These are phyloP conservation scores for Micronisus gabar DNA, from an alignment of 2,113 vertebrate genomes.

Conservation along the genomic window DNA sequence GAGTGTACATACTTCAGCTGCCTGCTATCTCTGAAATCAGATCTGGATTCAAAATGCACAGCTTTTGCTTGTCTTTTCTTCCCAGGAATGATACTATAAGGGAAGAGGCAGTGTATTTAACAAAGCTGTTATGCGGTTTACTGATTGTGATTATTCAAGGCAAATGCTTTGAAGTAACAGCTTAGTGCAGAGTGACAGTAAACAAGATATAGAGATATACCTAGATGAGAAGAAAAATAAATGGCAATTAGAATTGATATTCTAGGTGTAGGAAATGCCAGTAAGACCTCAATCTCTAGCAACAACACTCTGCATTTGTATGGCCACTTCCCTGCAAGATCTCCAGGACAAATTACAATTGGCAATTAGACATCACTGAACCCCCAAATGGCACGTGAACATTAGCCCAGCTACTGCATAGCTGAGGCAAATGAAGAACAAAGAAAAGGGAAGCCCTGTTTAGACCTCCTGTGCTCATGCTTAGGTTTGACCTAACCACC, in stretches of 20 bases:
- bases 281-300: background rate
- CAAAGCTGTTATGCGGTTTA: conserved; percentile 56
- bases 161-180: conserved; percentile 64
- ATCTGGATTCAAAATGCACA: background rate
- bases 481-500: background rate
- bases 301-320: background rate
- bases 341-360: background rate
- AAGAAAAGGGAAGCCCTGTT: background rate
- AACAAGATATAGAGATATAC: conserved; percentile 65
- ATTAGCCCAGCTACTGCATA: background rate
- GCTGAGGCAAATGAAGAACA: background rate
- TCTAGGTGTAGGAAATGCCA: background rate
- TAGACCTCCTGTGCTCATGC: background rate
- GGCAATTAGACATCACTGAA: background rate
- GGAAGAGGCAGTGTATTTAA: conserved; percentile 31
- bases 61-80: conserved; percentile 40
- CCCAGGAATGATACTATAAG: conserved; percentile 27
- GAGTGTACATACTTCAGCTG: background rate
- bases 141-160: conserved; percentile 59
- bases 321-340: background rate
- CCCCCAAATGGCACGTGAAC: background rate
- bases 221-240: conserved; percentile 62
- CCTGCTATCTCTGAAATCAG: conserved; percentile 51
- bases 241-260: conserved; percentile 58
- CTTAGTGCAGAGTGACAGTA: conserved; percentile 60